Percentiles rank a stretch among this genome's conserved stretches.
phyloP scores from a whole-genome alignment of 2,797 vertebrate species.

The Lateolabrax maculatus region DNA sequence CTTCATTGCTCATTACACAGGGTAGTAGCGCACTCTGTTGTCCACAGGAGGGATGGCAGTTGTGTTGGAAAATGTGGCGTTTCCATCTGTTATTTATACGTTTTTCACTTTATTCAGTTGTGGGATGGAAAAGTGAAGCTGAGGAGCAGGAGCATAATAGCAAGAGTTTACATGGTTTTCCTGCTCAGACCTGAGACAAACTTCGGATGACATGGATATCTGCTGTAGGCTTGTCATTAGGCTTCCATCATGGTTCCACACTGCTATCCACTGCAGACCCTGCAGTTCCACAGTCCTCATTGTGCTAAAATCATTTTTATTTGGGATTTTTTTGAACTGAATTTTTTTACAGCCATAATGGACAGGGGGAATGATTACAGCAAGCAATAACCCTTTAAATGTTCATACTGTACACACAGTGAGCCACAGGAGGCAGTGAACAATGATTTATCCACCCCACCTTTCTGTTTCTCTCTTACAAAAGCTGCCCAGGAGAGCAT shows the following conservation, averaged over 20 bases:
- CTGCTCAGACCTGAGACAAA: neutral
- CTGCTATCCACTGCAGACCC: too few relatives aligned
- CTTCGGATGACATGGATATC: neutral
- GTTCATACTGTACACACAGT: neutral
- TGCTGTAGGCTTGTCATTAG: too few relatives aligned
- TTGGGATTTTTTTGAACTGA: too few relatives aligned
- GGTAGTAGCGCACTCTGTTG: constrained; percentile 22
- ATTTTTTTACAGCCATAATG: neutral
- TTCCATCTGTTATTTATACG: too few relatives aligned
- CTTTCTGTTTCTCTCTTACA: constrained; percentile 38
- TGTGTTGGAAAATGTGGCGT: neutral
- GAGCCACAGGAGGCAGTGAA: constrained; percentile 12
- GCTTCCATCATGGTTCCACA: neutral
- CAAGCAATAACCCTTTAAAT: too few relatives aligned
- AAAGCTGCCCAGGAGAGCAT: constrained; percentile 41
- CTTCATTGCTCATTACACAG: neutral
- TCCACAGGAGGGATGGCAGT: neutral
- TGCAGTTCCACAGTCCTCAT: neutral
- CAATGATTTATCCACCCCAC: constrained; percentile 16
- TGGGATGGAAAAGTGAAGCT: neutral
- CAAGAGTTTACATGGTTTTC: neutral
- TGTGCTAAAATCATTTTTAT: too few relatives aligned
- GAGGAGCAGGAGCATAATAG: neutral
- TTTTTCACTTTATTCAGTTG: neutral
- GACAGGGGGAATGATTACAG: neutral